These are phyloP conservation scores for Oxyruncus cristatus DNA, from an alignment of 2,113 vertebrate genomes.

Conservation along the genomic window DNA sequence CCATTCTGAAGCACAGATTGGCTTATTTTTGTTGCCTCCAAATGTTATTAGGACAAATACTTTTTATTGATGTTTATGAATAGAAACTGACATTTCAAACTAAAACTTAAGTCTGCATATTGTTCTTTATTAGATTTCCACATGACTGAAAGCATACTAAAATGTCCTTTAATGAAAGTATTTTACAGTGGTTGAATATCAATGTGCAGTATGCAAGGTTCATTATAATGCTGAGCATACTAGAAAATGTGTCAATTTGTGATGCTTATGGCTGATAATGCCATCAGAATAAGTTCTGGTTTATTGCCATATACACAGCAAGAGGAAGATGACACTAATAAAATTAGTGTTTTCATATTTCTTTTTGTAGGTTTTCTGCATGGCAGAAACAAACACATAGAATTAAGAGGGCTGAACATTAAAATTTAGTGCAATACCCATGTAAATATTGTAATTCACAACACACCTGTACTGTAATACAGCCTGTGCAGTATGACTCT, in stretches of 20 bases:
- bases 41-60: not conserved
- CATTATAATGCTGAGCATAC: not conserved
- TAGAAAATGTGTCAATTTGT: not conserved
- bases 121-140: not conserved
- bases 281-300: not conserved
- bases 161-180: not conserved
- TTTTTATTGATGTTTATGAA: conserved; percentile 8
- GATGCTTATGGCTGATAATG: conserved; percentile 2
- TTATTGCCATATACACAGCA: not conserved
- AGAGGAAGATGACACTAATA: conserved; percentile 3
- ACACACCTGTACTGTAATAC: not conserved
- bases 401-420: not conserved
- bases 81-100: conserved; percentile 35
- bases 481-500: not conserved
- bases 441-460: not conserved
- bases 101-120: not conserved
- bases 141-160: not conserved
- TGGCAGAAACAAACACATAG: not conserved
- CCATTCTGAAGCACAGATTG: not conserved
- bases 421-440: not conserved
- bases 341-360: not conserved
- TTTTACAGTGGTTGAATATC: not conserved
- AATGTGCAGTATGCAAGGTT: not conserved
- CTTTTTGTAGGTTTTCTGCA: not conserved
- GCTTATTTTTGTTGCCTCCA: not conserved